Evolutionary conservation across 2,888 invertebrate genomes (phyloP).

Genomic region (Phyllotreta cruciferae): DNA sequence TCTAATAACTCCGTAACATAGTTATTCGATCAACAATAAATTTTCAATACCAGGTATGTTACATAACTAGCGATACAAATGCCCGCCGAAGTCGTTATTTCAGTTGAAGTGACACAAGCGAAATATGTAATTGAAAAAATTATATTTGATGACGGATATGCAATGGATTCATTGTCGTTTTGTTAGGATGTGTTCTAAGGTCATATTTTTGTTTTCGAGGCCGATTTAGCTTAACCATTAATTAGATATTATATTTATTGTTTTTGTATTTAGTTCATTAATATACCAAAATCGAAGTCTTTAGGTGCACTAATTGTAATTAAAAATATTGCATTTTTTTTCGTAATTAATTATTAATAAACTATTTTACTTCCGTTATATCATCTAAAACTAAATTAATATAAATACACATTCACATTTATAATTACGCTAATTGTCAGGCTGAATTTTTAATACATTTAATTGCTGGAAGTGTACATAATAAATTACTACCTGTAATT

Average conservation of each 20-base stretch:
- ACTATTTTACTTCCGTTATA: too few species aligned
- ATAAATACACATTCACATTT: too few species aligned
- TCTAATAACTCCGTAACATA: conserved; percentile 26
- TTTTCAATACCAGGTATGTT: conserved; percentile 28
- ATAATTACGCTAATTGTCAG: too few species aligned
- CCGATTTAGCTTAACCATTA: conserved; percentile 39
- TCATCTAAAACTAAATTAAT: too few species aligned
- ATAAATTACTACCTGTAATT: conserved; percentile 7
- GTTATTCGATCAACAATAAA: conserved; percentile 32
- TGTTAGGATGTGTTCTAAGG: conserved; percentile 34
- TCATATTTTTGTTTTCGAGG: conserved; percentile 45
- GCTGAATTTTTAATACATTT: too few species aligned
- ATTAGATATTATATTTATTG: conserved; percentile 43
- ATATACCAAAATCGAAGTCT: not conserved
- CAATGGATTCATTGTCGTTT: conserved; percentile 34
- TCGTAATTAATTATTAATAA: too few species aligned
- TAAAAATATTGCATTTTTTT: too few species aligned
- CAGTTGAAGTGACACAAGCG: conserved; percentile 27
- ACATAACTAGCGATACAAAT: conserved; percentile 28
- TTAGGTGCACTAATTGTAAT: too few species aligned
- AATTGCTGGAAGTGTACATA: conserved; percentile 2
- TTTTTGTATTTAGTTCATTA: conserved; percentile 28
- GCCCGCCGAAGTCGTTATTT: conserved; percentile 28
- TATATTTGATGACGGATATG: conserved; percentile 35
- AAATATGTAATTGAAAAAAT: conserved; percentile 38